Conservation (phyloP, 2,113 vertebrate species). For the Chroicocephalus ridibundus region DNA sequence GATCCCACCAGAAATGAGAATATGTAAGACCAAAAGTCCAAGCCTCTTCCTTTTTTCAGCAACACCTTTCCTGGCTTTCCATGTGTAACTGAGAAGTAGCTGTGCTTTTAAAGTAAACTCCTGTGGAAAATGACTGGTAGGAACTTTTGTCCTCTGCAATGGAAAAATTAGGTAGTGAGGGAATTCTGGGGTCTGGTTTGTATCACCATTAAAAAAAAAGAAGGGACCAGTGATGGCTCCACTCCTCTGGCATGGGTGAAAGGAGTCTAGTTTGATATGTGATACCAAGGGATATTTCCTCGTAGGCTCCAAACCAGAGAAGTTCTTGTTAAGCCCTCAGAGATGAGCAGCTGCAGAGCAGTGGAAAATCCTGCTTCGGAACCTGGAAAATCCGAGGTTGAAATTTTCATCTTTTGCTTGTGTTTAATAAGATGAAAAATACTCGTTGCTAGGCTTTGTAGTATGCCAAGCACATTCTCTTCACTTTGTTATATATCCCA, state of each 20-base stretch:
- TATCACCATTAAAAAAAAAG: slow-evolving; percentile 4
- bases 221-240: neutral
- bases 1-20: neutral
- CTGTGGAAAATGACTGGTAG: slow-evolving; percentile 7
- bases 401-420: neutral
- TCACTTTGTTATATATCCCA: neutral
- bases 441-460: neutral
- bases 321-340: slow-evolving; percentile 33
- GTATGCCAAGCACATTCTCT: neutral
- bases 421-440: neutral
- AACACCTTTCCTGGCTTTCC: neutral
- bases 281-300: slow-evolving; percentile 29
- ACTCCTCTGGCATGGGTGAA: neutral
- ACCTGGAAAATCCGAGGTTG: neutral
- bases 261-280: slow-evolving; percentile 3
- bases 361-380: neutral
- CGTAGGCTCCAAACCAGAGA: slow-evolving; percentile 21
- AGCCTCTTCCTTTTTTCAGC: neutral
- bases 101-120: neutral
- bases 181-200: slow-evolving; percentile 41
- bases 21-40: neutral
- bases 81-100: neutral
- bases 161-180: neutral
- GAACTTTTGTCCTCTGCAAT: neutral
- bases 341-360: slow-evolving; percentile 47